These are phyloP conservation scores for Drosophila erecta DNA, from an alignment of 1,140 invertebrate species.

Conservation along the genomic window DNA sequence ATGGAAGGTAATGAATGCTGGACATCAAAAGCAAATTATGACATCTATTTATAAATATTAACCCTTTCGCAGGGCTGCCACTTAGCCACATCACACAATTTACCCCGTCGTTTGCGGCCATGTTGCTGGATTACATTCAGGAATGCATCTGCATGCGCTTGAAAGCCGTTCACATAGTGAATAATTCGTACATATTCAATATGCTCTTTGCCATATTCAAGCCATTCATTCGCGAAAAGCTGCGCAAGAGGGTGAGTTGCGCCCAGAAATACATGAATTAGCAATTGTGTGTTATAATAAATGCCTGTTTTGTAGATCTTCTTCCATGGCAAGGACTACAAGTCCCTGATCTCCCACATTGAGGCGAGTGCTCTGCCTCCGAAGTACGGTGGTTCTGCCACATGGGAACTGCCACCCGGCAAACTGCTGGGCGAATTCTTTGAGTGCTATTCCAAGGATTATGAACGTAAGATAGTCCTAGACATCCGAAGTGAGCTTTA, in stretches of 20 bases:
- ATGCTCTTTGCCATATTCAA: constrained; percentile 91
- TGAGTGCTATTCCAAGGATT: constrained; percentile 86
- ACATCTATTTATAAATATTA: neutral
- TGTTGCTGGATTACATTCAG: constrained; percentile 88
- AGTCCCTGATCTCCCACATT: constrained; percentile 88
- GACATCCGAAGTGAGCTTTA: neutral
- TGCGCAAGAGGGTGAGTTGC: constrained; percentile 86
- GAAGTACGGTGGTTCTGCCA: constrained; percentile 89
- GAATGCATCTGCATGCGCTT: constrained; percentile 86
- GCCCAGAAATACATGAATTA: neutral
- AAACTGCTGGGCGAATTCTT: constrained; percentile 86
- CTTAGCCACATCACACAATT: constrained; percentile 89
- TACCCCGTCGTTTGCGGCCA: constrained; percentile 89
- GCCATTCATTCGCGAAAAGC: constrained; percentile 89
- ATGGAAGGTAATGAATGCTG: constrained; percentile 85
- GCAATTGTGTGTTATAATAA: neutral
- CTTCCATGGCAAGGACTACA: constrained; percentile 91
- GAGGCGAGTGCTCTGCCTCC: constrained; percentile 88
- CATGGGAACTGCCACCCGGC: constrained; percentile 85
- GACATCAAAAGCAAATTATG: neutral
- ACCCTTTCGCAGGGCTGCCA: constrained; percentile 84
- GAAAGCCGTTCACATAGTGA: constrained; percentile 90
- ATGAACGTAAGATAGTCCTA: constrained; percentile 85
- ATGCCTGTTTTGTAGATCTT: constrained; percentile 85
- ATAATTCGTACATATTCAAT: constrained; percentile 92